Percentiles rank a stretch among this genome's conserved stretches.
phyloP scores from a whole-genome alignment of 2,888 invertebrate species.

The Scelioninae gen. 2 region DNA sequence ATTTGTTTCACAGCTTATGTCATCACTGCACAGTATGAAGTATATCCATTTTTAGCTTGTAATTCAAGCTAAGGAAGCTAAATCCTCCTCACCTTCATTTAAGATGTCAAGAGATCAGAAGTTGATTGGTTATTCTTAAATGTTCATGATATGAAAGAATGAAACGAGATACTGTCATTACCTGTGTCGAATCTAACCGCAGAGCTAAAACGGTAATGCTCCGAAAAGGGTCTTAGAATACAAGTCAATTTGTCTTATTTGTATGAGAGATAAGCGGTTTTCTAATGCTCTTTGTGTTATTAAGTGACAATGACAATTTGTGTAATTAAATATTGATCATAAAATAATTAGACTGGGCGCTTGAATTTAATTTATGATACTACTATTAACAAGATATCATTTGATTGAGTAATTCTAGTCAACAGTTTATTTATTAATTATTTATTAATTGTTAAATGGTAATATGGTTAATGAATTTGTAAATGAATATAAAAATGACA shows the following conservation, averaged over 20 bases:
- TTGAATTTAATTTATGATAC: too few species aligned
- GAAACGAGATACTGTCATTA: slow-evolving; percentile 74
- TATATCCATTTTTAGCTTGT: slow-evolving; percentile 66
- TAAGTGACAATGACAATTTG: too few species aligned
- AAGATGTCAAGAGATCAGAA: slow-evolving; percentile 55
- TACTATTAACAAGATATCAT: too few species aligned
- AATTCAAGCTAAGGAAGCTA: slow-evolving; percentile 47
- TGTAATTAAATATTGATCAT: too few species aligned
- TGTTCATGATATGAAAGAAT: slow-evolving; percentile 73
- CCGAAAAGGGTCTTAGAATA: slow-evolving; percentile 39
- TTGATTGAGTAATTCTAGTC: too few species aligned
- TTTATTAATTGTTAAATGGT: too few species aligned
- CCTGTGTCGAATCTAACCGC: slow-evolving; percentile 73
- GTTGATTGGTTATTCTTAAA: slow-evolving; percentile 66
- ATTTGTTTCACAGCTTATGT: slow-evolving; percentile 59
- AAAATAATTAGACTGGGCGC: too few species aligned
- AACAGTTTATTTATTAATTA: too few species aligned
- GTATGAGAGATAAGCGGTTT: slow-evolving; percentile 38
- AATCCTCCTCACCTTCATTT: slow-evolving; percentile 49
- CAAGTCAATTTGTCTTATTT: slow-evolving; percentile 46
- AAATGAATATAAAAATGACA: too few species aligned
- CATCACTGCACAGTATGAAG: slow-evolving; percentile 56
- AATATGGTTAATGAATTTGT: too few species aligned
- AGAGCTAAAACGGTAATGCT: slow-evolving; percentile 73
- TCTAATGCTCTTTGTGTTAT: too few species aligned